phyloP scores from a whole-genome alignment of 1,140 invertebrate species.

The Papilio xuthus region DNA sequence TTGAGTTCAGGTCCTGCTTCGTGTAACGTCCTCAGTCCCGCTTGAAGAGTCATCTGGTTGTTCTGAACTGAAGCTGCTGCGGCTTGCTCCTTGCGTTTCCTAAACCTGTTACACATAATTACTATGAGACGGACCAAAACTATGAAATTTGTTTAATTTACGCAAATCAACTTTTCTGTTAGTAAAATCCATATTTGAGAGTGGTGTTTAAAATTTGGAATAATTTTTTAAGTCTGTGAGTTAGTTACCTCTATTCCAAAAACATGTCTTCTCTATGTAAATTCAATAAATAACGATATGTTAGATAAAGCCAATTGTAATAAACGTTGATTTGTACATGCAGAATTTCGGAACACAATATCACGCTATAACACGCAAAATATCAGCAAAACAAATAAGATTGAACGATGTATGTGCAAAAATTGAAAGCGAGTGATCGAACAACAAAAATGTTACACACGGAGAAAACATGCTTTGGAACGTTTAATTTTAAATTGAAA shows the following conservation, averaged over 20 bases:
- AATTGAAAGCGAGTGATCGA: slow-evolving; percentile 58
- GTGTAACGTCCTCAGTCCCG: slow-evolving; percentile 97
- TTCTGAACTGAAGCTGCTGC: slow-evolving; percentile 86
- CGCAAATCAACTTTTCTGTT: not conserved
- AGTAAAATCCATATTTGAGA: not conserved
- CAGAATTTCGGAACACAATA: slow-evolving; percentile 53
- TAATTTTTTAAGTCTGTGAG: not conserved
- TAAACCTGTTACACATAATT: slow-evolving; percentile 86
- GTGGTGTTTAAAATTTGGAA: slow-evolving; percentile 29
- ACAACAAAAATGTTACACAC: slow-evolving; percentile 52
- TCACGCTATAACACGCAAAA: slow-evolving; percentile 49
- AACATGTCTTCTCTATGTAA: slow-evolving; percentile 70
- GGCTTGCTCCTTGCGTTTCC: slow-evolving; percentile 98
- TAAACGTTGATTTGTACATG: slow-evolving; percentile 47
- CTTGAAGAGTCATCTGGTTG: slow-evolving; percentile 92
- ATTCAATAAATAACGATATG: slow-evolving; percentile 47
- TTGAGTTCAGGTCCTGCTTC: slow-evolving; percentile 99
- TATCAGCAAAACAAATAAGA: slow-evolving; percentile 46
- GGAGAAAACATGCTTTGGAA: slow-evolving; percentile 74
- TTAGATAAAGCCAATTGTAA: slow-evolving; percentile 53
- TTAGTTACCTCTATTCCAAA: slow-evolving; percentile 47
- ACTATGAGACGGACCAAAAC: slow-evolving; percentile 16
- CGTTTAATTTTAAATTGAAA: slow-evolving; percentile 38
- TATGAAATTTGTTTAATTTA: not conserved
- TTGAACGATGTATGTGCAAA: slow-evolving; percentile 41